Conservation (phyloP, 2,888 invertebrate genomes). For the Folsomia manolachei region DNA sequence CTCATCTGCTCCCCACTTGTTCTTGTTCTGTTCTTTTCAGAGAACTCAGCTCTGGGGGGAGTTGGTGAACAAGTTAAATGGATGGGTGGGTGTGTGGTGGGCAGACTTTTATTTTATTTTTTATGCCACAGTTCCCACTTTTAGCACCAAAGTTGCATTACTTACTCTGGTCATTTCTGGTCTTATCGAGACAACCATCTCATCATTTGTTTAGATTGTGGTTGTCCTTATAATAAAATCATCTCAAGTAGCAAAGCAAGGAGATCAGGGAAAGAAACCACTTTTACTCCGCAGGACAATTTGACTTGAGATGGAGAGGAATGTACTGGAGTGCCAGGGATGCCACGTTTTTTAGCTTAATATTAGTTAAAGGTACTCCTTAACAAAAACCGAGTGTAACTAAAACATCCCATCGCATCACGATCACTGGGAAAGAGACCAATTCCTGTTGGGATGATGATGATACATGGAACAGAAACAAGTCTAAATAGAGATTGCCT, state of each 20-base stretch:
- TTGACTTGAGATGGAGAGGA: not conserved
- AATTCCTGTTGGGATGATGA: not conserved
- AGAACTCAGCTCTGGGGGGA: not conserved
- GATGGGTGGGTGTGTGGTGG: too few relatives aligned
- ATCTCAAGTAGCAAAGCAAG: not conserved
- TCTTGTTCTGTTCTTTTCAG: not conserved
- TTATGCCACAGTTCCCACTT: too few relatives aligned
- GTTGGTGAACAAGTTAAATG: too few relatives aligned
- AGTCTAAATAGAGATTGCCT: conserved; percentile 1
- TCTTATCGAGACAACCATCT: not conserved
- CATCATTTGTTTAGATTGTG: too few relatives aligned
- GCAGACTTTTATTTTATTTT: too few relatives aligned
- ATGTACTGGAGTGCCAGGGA: too few relatives aligned
- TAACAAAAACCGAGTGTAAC: too few relatives aligned
- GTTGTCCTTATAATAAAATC: too few relatives aligned
- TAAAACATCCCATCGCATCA: too few relatives aligned
- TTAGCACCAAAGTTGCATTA: not conserved
- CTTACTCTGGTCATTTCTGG: not conserved
- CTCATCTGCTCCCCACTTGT: not conserved
- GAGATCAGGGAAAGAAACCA: not conserved
- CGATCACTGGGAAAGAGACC: not conserved
- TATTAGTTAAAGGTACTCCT: too few relatives aligned
- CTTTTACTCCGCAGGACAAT: not conserved
- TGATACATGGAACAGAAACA: not conserved
- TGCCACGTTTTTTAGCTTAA: not conserved